Conservation (phyloP, 2,113 vertebrate species). For the Psammodynastes pulverulentus region DNA sequence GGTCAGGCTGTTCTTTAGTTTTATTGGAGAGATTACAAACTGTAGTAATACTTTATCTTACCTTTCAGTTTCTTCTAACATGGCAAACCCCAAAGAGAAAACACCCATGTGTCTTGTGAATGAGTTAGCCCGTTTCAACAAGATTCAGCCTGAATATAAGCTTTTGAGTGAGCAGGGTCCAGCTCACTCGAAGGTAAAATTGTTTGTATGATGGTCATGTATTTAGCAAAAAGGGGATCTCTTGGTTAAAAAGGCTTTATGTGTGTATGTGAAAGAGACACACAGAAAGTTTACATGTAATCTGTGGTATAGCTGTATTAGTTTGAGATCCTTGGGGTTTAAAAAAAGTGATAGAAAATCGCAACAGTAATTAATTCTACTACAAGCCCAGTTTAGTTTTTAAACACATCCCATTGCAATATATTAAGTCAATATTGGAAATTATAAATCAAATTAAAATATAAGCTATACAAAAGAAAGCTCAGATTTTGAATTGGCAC, state of each 20-base stretch:
- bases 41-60: constrained; percentile 24
- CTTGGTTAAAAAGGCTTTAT: neutral
- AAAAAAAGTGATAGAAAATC: neutral
- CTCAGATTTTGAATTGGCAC: neutral
- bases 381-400: neutral
- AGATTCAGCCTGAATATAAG: constrained; percentile 92
- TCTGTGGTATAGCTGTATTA: neutral
- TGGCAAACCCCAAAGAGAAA: constrained; percentile 99
- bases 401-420: neutral
- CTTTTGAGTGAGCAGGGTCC: constrained; percentile 91
- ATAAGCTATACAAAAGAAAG: neutral
- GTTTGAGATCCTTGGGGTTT: too few species aligned
- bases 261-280: neutral
- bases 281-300: neutral
- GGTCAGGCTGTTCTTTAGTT: neutral
- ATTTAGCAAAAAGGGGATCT: constrained; percentile 12
- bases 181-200: constrained; percentile 88
- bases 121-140: constrained; percentile 98
- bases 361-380: neutral
- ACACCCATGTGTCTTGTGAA: constrained; percentile 97
- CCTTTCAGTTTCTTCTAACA: constrained; percentile 86
- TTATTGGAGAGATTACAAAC: neutral
- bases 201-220: neutral
- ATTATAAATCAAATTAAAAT: neutral
- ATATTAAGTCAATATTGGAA: neutral